Evolutionary conservation across 1,140 invertebrate genomes (phyloP), one percentile per base, ranked within the genome.

Genomic region (roundworm (Caenorhabditis elegans)): DNA sequence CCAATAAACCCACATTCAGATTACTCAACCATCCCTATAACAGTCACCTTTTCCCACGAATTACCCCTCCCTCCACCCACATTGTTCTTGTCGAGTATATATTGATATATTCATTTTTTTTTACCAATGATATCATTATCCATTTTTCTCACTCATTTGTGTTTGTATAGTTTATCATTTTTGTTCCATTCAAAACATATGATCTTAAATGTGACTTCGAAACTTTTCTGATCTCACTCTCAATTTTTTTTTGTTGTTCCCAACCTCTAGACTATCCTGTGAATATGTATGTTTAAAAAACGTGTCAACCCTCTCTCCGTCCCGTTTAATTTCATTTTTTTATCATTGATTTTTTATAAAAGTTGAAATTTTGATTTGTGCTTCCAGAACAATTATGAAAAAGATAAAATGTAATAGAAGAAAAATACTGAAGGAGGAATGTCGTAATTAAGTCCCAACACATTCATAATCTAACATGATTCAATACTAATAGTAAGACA

Each of bases 211-310:
- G n/a, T n/a, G n/a, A 6, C 24, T 22, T 60, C 28, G 19, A 6
- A 31, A 31, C 34, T 60, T 60, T 17, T 13, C n/a, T n/a, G n/a
- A 31, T 60, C 53, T 17, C 6, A 15, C 17, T 55, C 34, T 15
- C 26, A 11, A 48, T n/a, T 49, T 49, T 49, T 49, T 49, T 19
- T 49, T 19, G 11, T n/a, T n/a, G n/a, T n/a, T n/a, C n/a, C n/a
- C n/a, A n/a, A n/a, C n/a, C n/a, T n/a, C n/a, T n/a, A n/a, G 34
- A 31, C n/a, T 60, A 60, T 60, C 53, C 53, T 60, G 53, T 60
- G 34, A 28, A 28, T 60, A 60, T 60, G n/a, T 60, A 22, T 60
- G 53, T 60, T 60, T 60, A 31, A 60, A 60, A 60, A 60, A 60
- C 53, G n/a, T n/a, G n/a, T n/a, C n/a, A n/a, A n/a, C n/a, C n/a